A percentile compares a stretch with the other conserved stretches of the same genome.
These are phyloP conservation scores for Botia almorhae DNA, from an alignment of 2,797 vertebrate genomes.

Conservation along the genomic window DNA sequence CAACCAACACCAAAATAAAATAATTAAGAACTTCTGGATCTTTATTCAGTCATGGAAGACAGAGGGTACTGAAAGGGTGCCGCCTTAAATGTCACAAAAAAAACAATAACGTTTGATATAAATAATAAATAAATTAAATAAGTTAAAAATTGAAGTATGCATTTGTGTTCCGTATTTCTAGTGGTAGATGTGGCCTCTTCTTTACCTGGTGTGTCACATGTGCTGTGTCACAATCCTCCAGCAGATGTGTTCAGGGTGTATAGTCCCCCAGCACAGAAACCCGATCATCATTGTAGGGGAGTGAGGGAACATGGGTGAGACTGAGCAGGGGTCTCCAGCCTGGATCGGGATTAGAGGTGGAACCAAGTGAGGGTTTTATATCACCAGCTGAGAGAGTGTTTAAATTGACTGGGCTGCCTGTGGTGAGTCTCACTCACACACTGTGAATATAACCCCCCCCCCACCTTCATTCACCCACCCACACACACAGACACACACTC, in stretches of 20 bases:
- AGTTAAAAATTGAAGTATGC: neutral
- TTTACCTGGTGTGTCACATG: conserved; percentile 44
- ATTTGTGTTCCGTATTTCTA: neutral
- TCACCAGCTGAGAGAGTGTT: conserved; percentile 30
- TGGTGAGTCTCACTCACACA: neutral
- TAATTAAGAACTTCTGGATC: conserved; percentile 11
- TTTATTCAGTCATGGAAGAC: neutral
- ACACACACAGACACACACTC: neutral
- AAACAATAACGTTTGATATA: no score
- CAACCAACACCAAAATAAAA: conserved; percentile 23
- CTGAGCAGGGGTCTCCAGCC: conserved; percentile 13
- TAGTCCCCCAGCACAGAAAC: conserved; percentile 60
- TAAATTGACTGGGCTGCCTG: conserved; percentile 21
- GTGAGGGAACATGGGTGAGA: conserved; percentile 25
- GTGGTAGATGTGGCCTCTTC: conserved; percentile 7
- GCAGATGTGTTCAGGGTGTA: conserved; percentile 33
- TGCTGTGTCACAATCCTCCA: conserved; percentile 41
- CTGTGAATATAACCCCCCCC: neutral
- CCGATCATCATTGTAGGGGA: conserved; percentile 35
- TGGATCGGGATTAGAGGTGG: conserved; percentile 39
- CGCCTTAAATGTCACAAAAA: neutral
- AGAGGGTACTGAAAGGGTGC: neutral
- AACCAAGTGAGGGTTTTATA: conserved; percentile 32
- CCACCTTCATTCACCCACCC: neutral
- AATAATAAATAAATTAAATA: no score